Percentiles rank a stretch among this genome's conserved stretches.
Evolutionary conservation across 2,113 vertebrate species (phyloP).

Genomic region (Cynoglossus semilaevis): DNA sequence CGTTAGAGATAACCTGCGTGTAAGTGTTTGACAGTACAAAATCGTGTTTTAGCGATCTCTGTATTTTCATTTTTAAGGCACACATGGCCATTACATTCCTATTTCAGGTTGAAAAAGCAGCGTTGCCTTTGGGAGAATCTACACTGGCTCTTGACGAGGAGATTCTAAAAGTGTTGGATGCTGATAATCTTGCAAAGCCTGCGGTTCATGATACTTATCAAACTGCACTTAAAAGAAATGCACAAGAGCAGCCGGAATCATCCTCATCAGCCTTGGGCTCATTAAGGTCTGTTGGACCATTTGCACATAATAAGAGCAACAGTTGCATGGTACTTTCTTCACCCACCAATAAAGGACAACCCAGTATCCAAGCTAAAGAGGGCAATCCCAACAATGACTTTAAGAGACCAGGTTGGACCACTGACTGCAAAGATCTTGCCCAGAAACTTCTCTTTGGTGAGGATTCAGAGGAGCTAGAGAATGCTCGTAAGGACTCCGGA

Average conservation of each 20-base stretch:
- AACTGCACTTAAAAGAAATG: conserved; percentile 3
- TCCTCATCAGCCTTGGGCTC: neutral
- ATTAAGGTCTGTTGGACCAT: neutral
- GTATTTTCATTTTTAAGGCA: neutral
- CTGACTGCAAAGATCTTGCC: conserved; percentile 66
- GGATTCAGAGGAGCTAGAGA: conserved; percentile 43
- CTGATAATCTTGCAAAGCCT: conserved; percentile 25
- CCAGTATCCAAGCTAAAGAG: conserved; percentile 1
- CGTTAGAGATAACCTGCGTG: conserved; percentile 12
- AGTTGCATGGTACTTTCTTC: neutral
- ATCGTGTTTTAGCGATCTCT: neutral
- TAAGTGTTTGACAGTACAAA: conserved; percentile 36
- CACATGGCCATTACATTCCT: neutral
- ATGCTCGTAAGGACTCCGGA: conserved; percentile 6
- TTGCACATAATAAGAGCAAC: conserved; percentile 8
- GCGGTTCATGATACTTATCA: conserved; percentile 2
- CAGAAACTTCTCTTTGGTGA: conserved; percentile 74
- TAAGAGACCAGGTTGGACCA: conserved; percentile 46
- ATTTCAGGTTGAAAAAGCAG: conserved; percentile 43
- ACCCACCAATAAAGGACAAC: neutral
- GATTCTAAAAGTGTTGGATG: conserved; percentile 52
- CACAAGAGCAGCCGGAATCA: conserved; percentile 3
- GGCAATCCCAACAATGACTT: conserved; percentile 6
- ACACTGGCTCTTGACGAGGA: conserved; percentile 64
- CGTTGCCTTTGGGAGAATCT: conserved; percentile 40